These are phyloP conservation scores for Macrotrachela quadricornifera DNA, from an alignment of 1,140 invertebrate genomes.

Conservation along the genomic window DNA sequence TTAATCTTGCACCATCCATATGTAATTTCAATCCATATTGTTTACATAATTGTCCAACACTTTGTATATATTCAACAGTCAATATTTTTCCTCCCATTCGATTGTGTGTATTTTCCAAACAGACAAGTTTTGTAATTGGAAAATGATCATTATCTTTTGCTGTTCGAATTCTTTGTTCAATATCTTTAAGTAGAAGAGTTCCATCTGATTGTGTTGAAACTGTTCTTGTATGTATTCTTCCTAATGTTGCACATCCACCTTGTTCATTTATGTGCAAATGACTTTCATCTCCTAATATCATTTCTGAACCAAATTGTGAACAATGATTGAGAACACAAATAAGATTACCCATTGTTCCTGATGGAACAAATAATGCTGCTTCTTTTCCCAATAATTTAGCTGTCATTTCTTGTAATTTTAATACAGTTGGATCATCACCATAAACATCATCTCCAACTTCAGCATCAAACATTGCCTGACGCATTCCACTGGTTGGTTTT, in stretches of 20 bases:
- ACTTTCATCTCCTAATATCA: constrained; percentile 54
- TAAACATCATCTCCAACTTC: no score
- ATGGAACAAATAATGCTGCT: constrained; percentile 61
- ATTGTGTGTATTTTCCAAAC: constrained; percentile 79
- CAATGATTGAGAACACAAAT: constrained; percentile 76
- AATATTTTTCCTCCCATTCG: constrained; percentile 60
- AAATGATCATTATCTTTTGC: constrained; percentile 43
- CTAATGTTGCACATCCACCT: constrained; percentile 47
- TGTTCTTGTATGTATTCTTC: constrained; percentile 48
- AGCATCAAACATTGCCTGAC: no score
- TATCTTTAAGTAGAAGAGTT: constrained; percentile 52
- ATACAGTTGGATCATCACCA: no score
- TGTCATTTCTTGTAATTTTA: no score
- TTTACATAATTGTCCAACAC: constrained; percentile 42
- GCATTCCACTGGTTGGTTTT: no score
- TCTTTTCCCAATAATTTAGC: constrained; percentile 65
- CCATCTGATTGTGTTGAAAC: constrained; percentile 57
- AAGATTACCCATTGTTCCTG: constrained; percentile 82
- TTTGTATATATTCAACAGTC: constrained; percentile 52
- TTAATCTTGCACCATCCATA: constrained; percentile 75
- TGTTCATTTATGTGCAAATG: constrained; percentile 76
- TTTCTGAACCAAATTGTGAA: constrained; percentile 54
- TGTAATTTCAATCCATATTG: constrained; percentile 48
- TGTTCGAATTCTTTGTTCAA: constrained; percentile 45
- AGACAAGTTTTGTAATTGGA: constrained; percentile 52